Evolutionary conservation across 2,888 invertebrate genomes (phyloP), one percentile per base, ranked within the genome.

Genomic region (Drosophila greeni): DNA sequence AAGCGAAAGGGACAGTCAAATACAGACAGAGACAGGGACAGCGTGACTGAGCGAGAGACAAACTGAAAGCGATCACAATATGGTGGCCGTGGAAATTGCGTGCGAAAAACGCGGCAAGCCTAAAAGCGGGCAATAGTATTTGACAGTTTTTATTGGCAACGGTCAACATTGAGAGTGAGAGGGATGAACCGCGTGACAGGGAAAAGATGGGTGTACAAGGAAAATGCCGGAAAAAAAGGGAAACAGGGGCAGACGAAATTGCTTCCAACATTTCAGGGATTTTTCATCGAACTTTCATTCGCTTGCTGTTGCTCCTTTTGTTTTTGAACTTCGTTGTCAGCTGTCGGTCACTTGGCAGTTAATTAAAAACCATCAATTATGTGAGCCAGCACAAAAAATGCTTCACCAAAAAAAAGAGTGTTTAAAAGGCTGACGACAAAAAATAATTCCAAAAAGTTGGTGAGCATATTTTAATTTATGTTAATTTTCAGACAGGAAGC

Each of bases 341-440:
- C 69, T 78, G 78, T 76, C 83, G 73, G 76, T 81, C 81, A 83
- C 73, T 83, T 75, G 76, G 78, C 73, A 79, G 82, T 83, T 82
- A 82, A 82, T 82, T 82, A 76, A 82, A 82, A 82, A 70, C 81
- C 81, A 83, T 83, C 76, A 83, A 83, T 82, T 82, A 81, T 82
- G 76, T 76, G 82, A 59, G 53, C 39, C 59, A 59, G 59, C 45
- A 45, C n/a, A n/a, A 60, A 60, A 60, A 26, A 24, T 33, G 29
- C 4, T 31, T 7, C 8, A 18, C 16, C 26, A n/a, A 40, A 40
- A 23, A n/a, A 24, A 3, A 1, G 14, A 48, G 69, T 73, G 60
- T 72, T 73, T 33, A 74, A 64, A 65, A 73, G 61, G 60, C 68
- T 65, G 74, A 43, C 36, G 43, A 33, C 37, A 47, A 65, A 42